Conservation (phyloP, 2,888 invertebrate genomes). For the Drosophila buzzatii region DNA sequence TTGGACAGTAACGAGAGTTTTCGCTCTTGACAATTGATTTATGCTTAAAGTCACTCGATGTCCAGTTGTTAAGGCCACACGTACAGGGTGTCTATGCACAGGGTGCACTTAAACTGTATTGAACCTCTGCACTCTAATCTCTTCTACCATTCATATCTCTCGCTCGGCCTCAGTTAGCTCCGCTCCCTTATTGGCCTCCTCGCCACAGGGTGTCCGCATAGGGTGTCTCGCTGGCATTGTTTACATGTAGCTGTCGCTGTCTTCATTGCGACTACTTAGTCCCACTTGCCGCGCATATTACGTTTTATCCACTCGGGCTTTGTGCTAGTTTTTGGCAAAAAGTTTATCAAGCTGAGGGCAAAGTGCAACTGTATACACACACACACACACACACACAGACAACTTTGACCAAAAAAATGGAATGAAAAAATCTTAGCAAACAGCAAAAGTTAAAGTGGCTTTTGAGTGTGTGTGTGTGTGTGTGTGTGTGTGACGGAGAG, state of each 20-base stretch:
- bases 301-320: slow-evolving; percentile 11
- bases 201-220: slow-evolving; percentile 3
- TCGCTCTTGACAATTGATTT: slow-evolving; percentile 1
- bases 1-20: background rate
- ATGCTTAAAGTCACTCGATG: background rate
- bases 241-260: slow-evolving; percentile 31
- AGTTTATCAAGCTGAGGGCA: slow-evolving; percentile 58
- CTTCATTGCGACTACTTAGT: slow-evolving; percentile 29
- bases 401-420: slow-evolving; percentile 35
- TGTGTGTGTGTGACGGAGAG: slow-evolving; percentile 2
- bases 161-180: background rate
- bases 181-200: background rate
- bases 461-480: slow-evolving; percentile 34
- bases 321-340: slow-evolving; percentile 61
- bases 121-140: background rate
- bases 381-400: slow-evolving; percentile 21
- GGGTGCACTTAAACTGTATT: background rate
- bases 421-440: slow-evolving; percentile 68
- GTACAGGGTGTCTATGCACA: background rate
- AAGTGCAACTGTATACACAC: slow-evolving; percentile 46
- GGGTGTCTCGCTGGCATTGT: background rate
- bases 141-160: background rate
- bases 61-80: background rate
- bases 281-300: slow-evolving; percentile 37
- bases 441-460: slow-evolving; percentile 72